Evolutionary conservation across 2,888 invertebrate genomes (phyloP).

Genomic region (Carterocephalus palaemon): DNA sequence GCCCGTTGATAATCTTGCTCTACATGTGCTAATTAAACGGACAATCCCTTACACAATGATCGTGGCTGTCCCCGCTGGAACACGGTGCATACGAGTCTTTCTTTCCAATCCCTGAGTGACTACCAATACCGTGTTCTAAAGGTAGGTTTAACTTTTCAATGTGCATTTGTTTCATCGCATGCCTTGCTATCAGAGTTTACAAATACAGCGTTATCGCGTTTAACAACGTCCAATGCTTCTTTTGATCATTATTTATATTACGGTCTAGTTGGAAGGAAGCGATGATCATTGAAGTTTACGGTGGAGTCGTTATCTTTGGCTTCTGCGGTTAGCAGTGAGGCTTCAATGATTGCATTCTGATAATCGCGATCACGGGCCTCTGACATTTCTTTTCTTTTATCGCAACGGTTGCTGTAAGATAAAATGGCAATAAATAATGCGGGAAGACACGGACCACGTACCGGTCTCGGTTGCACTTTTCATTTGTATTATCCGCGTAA

Average conservation of each 20-base stretch:
- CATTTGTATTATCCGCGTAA: constrained; percentile 70
- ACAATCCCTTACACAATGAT: constrained; percentile 67
- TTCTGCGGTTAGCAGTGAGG: constrained; percentile 40
- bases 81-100: constrained; percentile 54
- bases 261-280: constrained; percentile 20
- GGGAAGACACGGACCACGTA: constrained; percentile 61
- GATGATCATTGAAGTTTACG: constrained; percentile 33
- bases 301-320: constrained; percentile 26
- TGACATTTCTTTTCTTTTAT: constrained; percentile 77
- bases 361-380: constrained; percentile 70
- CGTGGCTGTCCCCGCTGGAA: constrained; percentile 55
- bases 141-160: constrained; percentile 58
- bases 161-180: constrained; percentile 57
- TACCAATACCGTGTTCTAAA: constrained; percentile 60
- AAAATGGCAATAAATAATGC: constrained; percentile 74
- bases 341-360: constrained; percentile 68
- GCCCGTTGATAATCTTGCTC: constrained; percentile 64
- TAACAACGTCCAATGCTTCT: constrained; percentile 37
- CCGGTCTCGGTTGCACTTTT: constrained; percentile 66
- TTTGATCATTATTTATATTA: not conserved
- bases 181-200: constrained; percentile 28
- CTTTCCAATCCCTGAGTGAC: constrained; percentile 65
- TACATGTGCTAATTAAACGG: constrained; percentile 75
- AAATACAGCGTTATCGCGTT: not conserved
- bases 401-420: constrained; percentile 67